Evolutionary conservation across 1,140 invertebrate species (phyloP).

Genomic region (Atta cephalotes): DNA sequence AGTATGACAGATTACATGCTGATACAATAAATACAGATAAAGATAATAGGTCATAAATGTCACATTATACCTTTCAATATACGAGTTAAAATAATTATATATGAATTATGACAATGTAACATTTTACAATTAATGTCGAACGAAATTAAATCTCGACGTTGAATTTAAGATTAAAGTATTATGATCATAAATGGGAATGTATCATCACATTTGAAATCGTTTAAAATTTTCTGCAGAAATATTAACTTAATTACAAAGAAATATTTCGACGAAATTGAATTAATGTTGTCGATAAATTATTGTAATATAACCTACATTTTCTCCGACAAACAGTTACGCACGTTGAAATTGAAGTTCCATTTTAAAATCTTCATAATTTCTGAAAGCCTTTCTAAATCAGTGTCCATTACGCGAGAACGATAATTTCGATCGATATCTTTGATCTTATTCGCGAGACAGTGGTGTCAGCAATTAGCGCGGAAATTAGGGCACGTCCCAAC

Average conservation of each 20-base stretch:
- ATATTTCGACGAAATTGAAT: background rate
- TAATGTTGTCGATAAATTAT: background rate
- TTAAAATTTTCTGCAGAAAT: background rate
- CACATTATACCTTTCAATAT: background rate
- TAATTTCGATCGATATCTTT: constrained; percentile 20
- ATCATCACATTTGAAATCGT: background rate
- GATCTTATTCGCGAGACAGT: background rate
- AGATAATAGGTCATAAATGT: background rate
- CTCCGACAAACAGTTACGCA: too few relatives aligned
- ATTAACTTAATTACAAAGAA: background rate
- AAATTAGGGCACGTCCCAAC: constrained; percentile 49
- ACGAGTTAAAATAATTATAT: background rate
- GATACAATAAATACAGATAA: background rate
- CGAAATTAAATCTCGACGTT: background rate
- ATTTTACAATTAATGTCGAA: background rate
- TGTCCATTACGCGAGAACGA: background rate
- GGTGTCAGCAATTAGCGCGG: constrained; percentile 32
- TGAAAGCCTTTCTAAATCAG: constrained; percentile 13
- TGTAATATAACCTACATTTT: background rate
- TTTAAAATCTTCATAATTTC: constrained; percentile 18
- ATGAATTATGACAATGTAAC: background rate
- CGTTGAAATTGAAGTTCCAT: background rate
- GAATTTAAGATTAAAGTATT: background rate
- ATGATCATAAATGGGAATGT: background rate
- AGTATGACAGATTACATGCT: background rate